Conservation (phyloP, 2,113 vertebrate genomes). For the Polyodon spathula region DNA sequence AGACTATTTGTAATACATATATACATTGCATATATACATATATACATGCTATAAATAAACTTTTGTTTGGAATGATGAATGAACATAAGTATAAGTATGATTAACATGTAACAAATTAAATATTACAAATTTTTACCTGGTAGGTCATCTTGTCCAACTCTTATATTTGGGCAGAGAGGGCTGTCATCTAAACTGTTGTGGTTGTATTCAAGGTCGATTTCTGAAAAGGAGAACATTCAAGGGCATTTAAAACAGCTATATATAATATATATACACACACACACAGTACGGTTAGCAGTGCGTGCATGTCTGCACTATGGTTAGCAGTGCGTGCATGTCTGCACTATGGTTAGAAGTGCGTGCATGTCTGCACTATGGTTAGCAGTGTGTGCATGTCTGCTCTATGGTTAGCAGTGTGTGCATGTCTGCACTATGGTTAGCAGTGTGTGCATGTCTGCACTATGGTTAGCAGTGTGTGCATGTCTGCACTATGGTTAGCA, state of each 20-base stretch:
- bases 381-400: no score
- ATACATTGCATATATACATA: no score
- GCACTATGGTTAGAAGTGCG: no score
- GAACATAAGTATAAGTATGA: not conserved
- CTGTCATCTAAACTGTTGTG: conserved; percentile 56
- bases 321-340: no score
- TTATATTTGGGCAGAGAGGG: conserved; percentile 57
- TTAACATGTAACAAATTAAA: not conserved
- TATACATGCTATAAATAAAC: not conserved
- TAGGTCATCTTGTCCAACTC: conserved; percentile 64
- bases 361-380: no score
- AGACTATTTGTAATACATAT: no score
- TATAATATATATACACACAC: not conserved
- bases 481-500: no score
- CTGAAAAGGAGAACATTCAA: conserved; percentile 26
- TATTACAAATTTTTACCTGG: conserved; percentile 47
- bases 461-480: no score
- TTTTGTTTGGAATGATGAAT: not conserved
- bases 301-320: no score
- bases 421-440: no score
- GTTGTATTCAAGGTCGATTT: conserved; percentile 41
- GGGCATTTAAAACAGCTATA: not conserved
- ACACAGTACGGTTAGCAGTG: not conserved
- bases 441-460: no score
- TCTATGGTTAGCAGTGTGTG: no score